phyloP scores from a whole-genome alignment of 2,113 vertebrate genomes.

The Cathartes aura region DNA sequence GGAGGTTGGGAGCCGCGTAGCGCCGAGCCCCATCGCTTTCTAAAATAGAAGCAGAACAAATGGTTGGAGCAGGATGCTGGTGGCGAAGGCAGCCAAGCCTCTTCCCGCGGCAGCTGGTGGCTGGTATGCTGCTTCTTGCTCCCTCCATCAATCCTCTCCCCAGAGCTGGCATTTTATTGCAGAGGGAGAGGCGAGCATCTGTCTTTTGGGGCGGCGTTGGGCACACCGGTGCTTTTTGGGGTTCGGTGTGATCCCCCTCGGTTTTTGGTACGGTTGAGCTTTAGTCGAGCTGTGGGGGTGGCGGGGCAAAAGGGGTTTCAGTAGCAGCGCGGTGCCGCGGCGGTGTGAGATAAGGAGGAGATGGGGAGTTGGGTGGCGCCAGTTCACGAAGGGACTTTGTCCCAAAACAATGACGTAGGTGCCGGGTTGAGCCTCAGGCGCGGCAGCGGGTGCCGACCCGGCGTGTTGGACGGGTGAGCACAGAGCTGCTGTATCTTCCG shows the following conservation, averaged over 20 bases:
- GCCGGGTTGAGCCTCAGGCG: fast-evolving
- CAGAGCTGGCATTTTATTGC: background rate
- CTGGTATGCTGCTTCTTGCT: background rate
- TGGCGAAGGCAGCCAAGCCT: constrained; percentile 14
- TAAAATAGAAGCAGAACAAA: constrained; percentile 63
- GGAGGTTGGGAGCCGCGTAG: background rate
- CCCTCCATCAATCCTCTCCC: background rate
- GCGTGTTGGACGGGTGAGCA: background rate
- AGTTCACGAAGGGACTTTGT: background rate
- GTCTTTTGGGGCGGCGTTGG: background rate
- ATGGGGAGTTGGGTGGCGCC: fast-evolving
- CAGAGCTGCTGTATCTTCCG: fast-evolving
- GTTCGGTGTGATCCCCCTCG: fast-evolving
- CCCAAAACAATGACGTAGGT: background rate
- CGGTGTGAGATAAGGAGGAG: background rate
- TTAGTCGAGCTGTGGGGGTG: background rate
- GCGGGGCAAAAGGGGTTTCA: background rate
- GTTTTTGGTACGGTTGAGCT: background rate
- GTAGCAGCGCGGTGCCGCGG: background rate
- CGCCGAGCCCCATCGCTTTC: background rate
- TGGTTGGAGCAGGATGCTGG: constrained; percentile 42
- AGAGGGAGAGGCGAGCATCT: background rate
- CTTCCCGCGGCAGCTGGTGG: constrained; percentile 40
- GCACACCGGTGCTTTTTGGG: background rate
- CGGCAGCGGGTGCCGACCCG: background rate